phyloP scores from a whole-genome alignment of 2,113 vertebrate species.

The Calypte anna region DNA sequence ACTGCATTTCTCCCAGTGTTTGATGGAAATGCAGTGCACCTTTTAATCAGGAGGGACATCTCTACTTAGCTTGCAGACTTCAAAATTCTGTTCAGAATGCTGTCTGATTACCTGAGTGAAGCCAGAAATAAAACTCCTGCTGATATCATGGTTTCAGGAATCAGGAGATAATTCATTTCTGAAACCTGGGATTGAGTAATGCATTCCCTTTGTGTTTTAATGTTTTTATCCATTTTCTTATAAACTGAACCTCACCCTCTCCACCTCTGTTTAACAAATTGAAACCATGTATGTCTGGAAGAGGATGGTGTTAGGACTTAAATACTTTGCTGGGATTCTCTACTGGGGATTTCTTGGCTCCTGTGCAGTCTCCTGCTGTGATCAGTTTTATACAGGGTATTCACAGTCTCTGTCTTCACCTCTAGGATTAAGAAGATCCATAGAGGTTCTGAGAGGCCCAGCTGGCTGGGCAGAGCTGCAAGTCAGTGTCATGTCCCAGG shows the following conservation, averaged over 20 bases:
- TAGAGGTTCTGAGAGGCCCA: background rate
- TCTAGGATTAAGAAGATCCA: background rate
- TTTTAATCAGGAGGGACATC: slow-evolving; percentile 16
- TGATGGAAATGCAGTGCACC: background rate
- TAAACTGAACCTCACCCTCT: background rate
- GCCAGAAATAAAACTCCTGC: background rate
- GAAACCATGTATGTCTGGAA: background rate
- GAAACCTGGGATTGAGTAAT: slow-evolving; percentile 44
- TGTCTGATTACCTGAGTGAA: background rate
- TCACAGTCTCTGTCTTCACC: background rate
- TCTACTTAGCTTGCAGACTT: slow-evolving; percentile 22
- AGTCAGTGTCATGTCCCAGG: background rate
- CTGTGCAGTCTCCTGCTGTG: background rate
- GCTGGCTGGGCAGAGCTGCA: background rate
- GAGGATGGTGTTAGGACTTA: background rate
- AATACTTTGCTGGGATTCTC: background rate
- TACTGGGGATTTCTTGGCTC: background rate
- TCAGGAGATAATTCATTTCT: background rate
- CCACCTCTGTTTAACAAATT: background rate
- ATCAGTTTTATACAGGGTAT: background rate
- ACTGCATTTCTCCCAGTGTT: background rate
- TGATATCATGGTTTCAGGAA: background rate
- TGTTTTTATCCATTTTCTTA: background rate
- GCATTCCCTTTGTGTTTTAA: slow-evolving; percentile 1
- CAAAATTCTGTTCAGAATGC: slow-evolving; percentile 25